Evolutionary conservation across 2,888 invertebrate genomes (phyloP), one percentile per base, ranked within the genome.

Genomic region (Octodonta nipae): DNA sequence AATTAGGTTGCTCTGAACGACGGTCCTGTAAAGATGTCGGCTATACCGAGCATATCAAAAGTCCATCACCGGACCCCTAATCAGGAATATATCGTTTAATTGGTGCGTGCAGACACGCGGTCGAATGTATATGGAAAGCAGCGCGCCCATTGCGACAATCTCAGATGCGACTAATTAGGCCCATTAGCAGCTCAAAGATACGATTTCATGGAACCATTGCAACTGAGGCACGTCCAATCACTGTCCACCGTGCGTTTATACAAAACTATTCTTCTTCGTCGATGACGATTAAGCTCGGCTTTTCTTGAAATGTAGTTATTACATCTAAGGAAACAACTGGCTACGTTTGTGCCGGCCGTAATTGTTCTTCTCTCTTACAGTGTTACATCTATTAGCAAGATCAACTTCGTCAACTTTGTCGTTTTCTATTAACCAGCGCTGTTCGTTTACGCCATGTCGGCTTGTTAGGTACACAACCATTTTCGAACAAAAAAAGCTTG

Each of bases 91-190:
- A 48, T 48, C 46, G 46, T 49, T 49, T 49, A 51, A 50, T 50
- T 50, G 48, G 46, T 45, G 47, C 52, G 50, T 50, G 49, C 43
- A 45, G 47, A 40, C 47, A 37, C 47, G 50, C 50, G 12, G 11
- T 38, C 39, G 41, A 30, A 36, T 45, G 33, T 45, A 49, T 49
- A 51, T 51, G 51, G 51, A 40, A 47, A 48, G 41, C 48, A 51
- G 52, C 50, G 52, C 50, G 44, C 50, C 52, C 55, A 54, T 55
- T 51, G 53, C 52, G 55, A 50, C 54, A 55, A 55, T 55, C 55
- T 51, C 55, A 46, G 55, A 53, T 49, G 42, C 47, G 44, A 43
- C 54, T 54, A 55, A 55, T 55, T 55, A 53, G 53, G 36, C 47
- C 50, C 54, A 54, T 55, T 55, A 55, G 49, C 51, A 46, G 50